Evolutionary conservation across 2,888 invertebrate genomes (phyloP).

Genomic region (Noctua janthe): DNA sequence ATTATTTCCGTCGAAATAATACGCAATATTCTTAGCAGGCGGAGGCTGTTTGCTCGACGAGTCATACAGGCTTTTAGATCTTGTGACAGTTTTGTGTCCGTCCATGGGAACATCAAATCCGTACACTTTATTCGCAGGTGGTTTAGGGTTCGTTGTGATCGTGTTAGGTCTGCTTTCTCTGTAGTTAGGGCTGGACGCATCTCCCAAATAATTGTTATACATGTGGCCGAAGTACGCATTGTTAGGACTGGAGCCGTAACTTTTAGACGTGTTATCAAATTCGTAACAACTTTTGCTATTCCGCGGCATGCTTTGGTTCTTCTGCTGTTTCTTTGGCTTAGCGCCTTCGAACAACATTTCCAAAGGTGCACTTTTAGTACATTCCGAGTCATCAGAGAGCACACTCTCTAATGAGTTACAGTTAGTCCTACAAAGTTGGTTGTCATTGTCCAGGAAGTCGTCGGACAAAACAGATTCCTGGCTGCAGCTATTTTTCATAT

Average conservation of each 20-base stretch:
- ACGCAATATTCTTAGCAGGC: slow-evolving; percentile 87
- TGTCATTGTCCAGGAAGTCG: slow-evolving; percentile 90
- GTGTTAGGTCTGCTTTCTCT: slow-evolving; percentile 71
- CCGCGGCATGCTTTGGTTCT: slow-evolving; percentile 79
- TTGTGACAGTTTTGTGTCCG: slow-evolving; percentile 86
- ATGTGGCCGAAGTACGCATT: slow-evolving; percentile 90
- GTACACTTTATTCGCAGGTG: slow-evolving; percentile 79
- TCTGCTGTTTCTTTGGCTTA: slow-evolving; percentile 83
- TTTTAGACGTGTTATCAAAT: slow-evolving; percentile 90
- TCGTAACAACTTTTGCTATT: slow-evolving; percentile 88
- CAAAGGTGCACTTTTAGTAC: slow-evolving; percentile 94
- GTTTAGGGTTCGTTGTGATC: slow-evolving; percentile 70
- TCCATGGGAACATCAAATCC: slow-evolving; percentile 84
- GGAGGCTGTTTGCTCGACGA: slow-evolving; percentile 82
- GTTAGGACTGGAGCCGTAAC: slow-evolving; percentile 92
- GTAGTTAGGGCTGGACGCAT: slow-evolving; percentile 77
- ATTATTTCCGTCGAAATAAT: slow-evolving; percentile 88
- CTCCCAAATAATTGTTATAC: slow-evolving; percentile 86
- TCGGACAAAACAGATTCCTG: slow-evolving; percentile 95
- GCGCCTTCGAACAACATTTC: slow-evolving; percentile 93
- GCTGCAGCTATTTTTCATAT: slow-evolving; percentile 91
- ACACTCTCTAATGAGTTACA: slow-evolving; percentile 95
- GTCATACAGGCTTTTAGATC: slow-evolving; percentile 87
- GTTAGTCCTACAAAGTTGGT: slow-evolving; percentile 91
- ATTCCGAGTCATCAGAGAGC: slow-evolving; percentile 94